Percentiles rank a stretch among this genome's conserved stretches.
Evolutionary conservation across 1,140 invertebrate genomes (phyloP).

Genomic region (Pollicipes pollicipes): DNA sequence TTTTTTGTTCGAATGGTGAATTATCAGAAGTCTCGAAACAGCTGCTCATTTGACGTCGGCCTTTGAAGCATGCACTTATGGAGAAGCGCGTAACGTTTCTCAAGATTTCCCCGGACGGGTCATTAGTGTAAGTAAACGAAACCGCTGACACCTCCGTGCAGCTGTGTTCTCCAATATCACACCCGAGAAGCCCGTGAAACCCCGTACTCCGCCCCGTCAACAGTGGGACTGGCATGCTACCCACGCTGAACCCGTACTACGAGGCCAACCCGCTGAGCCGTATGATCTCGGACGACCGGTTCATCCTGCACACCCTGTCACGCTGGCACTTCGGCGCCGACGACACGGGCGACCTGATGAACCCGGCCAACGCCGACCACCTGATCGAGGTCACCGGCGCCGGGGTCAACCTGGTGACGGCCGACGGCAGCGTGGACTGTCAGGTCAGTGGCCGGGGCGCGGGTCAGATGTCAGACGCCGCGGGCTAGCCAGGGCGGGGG

Average conservation of each 20-base stretch:
- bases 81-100: too few relatives aligned
- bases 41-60: too few relatives aligned
- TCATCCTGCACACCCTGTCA: slow-evolving; percentile 53
- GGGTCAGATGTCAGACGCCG: not conserved
- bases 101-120: too few relatives aligned
- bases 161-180: too few relatives aligned
- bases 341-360: slow-evolving; percentile 62
- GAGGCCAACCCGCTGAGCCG: slow-evolving; percentile 53
- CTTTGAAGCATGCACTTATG: too few relatives aligned
- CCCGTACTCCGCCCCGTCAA: slow-evolving; percentile 22
- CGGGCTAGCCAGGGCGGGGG: too few relatives aligned
- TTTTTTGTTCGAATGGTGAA: too few relatives aligned
- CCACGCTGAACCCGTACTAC: slow-evolving; percentile 78
- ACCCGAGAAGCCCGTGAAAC: too few relatives aligned
- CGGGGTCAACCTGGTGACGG: slow-evolving; percentile 47
- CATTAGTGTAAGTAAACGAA: too few relatives aligned
- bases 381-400: slow-evolving; percentile 31
- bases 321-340: slow-evolving; percentile 76
- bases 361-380: slow-evolving; percentile 40
- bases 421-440: slow-evolving; percentile 86
- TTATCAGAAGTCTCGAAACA: too few relatives aligned
- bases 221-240: slow-evolving; percentile 69
- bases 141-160: too few relatives aligned
- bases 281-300: slow-evolving; percentile 69
- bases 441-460: slow-evolving; percentile 24